These are phyloP conservation scores for Phodopus roborovskii DNA, from an alignment of 2,113 vertebrate species.

Conservation along the genomic window DNA sequence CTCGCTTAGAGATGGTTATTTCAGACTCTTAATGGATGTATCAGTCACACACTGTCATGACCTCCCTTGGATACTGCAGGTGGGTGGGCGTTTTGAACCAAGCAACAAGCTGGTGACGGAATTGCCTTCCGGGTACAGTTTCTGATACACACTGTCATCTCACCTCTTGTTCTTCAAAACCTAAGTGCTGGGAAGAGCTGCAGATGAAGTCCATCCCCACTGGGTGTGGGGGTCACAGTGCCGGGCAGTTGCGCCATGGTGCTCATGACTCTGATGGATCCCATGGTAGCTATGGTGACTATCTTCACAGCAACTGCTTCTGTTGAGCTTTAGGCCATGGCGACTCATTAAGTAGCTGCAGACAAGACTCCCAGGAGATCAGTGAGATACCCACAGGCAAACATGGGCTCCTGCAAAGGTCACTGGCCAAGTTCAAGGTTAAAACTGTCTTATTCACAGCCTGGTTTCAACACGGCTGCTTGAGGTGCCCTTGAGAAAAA, in stretches of 20 bases:
- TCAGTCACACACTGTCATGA: not conserved
- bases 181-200: not conserved
- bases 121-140: not conserved
- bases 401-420: not conserved
- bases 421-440: not conserved
- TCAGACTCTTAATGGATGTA: not conserved
- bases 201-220: rapidly evolving
- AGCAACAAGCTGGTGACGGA: not conserved
- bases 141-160: not conserved
- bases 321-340: not conserved
- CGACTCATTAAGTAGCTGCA: not conserved
- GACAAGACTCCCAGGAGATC: not conserved
- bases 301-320: not conserved
- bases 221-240: not conserved
- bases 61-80: not conserved
- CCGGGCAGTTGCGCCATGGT: too few species aligned
- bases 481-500: not conserved
- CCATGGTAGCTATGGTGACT: not conserved
- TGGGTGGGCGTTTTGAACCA: not conserved
- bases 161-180: not conserved
- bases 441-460: not conserved
- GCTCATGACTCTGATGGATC: not conserved
- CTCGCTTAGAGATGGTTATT: not conserved
- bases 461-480: not conserved
- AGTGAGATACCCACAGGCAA: not conserved